Conservation (phyloP, 2,797 vertebrate genomes). For the Ctenopoma multispine region DNA sequence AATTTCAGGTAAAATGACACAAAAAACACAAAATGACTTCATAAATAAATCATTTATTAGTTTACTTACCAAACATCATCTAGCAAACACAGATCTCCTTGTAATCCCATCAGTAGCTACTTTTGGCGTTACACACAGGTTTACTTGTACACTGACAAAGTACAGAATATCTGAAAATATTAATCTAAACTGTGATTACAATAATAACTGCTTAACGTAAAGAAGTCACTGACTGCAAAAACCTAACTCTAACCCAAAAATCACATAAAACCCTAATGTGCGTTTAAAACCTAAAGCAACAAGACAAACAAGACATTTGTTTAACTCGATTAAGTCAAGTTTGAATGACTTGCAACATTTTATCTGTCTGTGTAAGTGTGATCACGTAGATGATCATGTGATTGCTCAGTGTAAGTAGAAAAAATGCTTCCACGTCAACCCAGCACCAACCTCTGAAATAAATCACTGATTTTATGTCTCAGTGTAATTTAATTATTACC, state of each 20-base stretch:
- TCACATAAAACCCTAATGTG: background rate
- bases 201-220: background rate
- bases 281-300: background rate
- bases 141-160: background rate
- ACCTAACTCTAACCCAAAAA: background rate
- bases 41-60: too few relatives aligned
- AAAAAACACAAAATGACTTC: too few relatives aligned
- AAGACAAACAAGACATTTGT: background rate
- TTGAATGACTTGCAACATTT: background rate
- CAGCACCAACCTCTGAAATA: background rate
- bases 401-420: background rate
- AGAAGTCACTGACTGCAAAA: background rate
- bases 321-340: background rate
- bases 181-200: background rate
- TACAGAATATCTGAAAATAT: background rate
- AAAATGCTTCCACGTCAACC: too few relatives aligned
- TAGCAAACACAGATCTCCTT: background rate
- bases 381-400: slow-evolving; percentile 4
- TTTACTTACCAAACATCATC: background rate
- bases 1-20: slow-evolving; percentile 90
- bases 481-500: background rate
- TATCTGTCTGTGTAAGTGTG: background rate
- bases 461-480: background rate
- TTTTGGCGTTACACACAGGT: background rate
- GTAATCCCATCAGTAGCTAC: background rate